Evolutionary conservation across 1,140 invertebrate genomes (phyloP), one percentile per base, ranked within the genome.

Genomic region (Propsilocerus akamusi): DNA sequence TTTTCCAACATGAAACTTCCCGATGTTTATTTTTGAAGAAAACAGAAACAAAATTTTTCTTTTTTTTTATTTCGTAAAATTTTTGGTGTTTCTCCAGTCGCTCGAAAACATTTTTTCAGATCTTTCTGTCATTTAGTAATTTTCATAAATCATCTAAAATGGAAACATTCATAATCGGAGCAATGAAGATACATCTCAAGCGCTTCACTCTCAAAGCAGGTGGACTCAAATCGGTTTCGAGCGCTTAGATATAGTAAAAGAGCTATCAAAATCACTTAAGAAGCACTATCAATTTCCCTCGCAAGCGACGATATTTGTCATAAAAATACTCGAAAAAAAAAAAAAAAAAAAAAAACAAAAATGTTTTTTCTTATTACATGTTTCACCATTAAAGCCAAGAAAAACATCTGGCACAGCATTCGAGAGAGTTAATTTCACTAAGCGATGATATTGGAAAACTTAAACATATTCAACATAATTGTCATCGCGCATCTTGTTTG

Each of bases 111-210:
- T 41, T 8, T 41, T 17, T 41, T 41, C 17, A 41, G 17, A 14
- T 41, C 14, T 41, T 20, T 41, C 34, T 17, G 14, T 20, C 34
- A 41, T 20, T 41, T 41, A 41, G 11, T 4, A 17, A 20, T 41
- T n/a, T 41, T 41, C 34, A 41, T 41, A 41, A 41, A 41, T 41
- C 34, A 41, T 41, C 8, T 20, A 41, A 41, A 20, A 30, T 30
- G 28, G 10, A 30, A 11, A 30, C 10, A 30, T 30, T 30, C n/a
- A 11, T 11, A 30, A 30, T 30, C 10, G 28, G n/a, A 8, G 8
- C 22, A 14, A 41, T 41, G 14, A 30, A 12, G 11, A 20, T 41
- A 17, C 17, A 41, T 20, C 10, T 5, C 8, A 20, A 14, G n/a
- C 14, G 34, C 17, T 20, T 41, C n/a, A 41, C 28, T 30, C n/a